A percentile compares a stretch with the other conserved stretches of the same genome.
Evolutionary conservation across 2,113 vertebrate genomes (phyloP).

Genomic region (Sterrhoptilus dennistouni): DNA sequence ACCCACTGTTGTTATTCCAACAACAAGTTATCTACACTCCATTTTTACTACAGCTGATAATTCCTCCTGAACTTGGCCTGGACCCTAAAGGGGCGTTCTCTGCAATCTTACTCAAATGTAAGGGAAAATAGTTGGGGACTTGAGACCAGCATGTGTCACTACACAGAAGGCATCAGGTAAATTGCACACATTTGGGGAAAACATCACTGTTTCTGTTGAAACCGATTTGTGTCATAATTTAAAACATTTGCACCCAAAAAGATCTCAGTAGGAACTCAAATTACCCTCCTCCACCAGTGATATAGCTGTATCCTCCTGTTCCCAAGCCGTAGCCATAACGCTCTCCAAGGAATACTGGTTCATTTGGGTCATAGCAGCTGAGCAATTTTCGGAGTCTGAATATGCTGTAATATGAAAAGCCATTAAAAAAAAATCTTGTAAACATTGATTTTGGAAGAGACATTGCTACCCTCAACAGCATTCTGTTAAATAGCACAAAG

Average conservation of each 20-base stretch:
- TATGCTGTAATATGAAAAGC: slow-evolving; percentile 74
- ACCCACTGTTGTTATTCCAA: neutral
- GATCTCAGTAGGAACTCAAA: neutral
- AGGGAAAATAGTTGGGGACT: neutral
- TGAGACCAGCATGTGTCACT: neutral
- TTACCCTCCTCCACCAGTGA: slow-evolving; percentile 98
- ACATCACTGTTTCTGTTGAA: neutral
- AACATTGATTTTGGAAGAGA: neutral
- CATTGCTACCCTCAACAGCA: neutral
- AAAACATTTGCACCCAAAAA: neutral
- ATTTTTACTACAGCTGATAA: neutral
- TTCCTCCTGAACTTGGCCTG: neutral
- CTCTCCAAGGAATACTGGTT: slow-evolving; percentile 89
- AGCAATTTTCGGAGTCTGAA: slow-evolving; percentile 86
- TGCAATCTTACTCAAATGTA: neutral
- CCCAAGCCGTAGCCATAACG: slow-evolving; percentile 92
- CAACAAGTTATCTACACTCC: neutral
- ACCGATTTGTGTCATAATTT: neutral
- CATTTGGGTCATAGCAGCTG: slow-evolving; percentile 87
- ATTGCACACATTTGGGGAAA: neutral
- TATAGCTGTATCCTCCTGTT: slow-evolving; percentile 94
- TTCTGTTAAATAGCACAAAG: neutral
- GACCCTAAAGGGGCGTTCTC: neutral
- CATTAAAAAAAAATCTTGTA: neutral
- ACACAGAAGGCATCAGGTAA: neutral